These are phyloP conservation scores for Conus canariensis DNA, from an alignment of 2,888 invertebrate species.

Conservation along the genomic window DNA sequence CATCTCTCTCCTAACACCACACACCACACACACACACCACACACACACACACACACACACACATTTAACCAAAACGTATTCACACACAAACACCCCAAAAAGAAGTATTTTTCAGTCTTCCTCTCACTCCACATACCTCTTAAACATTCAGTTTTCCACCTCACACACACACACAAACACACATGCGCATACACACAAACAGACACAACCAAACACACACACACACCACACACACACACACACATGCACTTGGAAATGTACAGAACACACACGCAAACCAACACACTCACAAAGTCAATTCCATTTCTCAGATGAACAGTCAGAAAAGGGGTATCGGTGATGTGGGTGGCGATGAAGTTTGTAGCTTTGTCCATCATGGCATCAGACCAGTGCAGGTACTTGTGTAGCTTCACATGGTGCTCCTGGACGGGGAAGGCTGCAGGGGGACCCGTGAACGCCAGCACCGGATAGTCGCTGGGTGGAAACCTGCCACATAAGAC, in stretches of 20 bases:
- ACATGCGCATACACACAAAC: not conserved
- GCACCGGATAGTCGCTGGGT: constrained; percentile 70
- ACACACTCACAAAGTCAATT: constrained; percentile 88
- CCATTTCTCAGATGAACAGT: constrained; percentile 97
- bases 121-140: too few relatives aligned
- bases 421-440: constrained; percentile 74
- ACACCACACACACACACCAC: too few relatives aligned
- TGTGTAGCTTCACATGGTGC: constrained; percentile 69
- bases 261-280: not conserved
- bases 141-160: too few relatives aligned
- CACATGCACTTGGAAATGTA: not conserved
- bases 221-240: not conserved
- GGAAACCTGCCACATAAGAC: constrained; percentile 64
- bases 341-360: constrained; percentile 67
- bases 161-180: not conserved
- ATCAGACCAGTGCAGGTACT: constrained; percentile 75
- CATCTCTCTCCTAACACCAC: too few relatives aligned
- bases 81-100: too few relatives aligned
- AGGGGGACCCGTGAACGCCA: constrained; percentile 78
- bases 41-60: too few relatives aligned
- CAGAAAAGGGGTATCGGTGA: constrained; percentile 82
- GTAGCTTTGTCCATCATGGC: constrained; percentile 65
- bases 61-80: too few relatives aligned
- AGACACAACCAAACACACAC: not conserved
- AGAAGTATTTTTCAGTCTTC: too few relatives aligned